Base-by-base conservation (phyloP, 2,797 vertebrate species). In the Darevskia nairensis region DNA sequence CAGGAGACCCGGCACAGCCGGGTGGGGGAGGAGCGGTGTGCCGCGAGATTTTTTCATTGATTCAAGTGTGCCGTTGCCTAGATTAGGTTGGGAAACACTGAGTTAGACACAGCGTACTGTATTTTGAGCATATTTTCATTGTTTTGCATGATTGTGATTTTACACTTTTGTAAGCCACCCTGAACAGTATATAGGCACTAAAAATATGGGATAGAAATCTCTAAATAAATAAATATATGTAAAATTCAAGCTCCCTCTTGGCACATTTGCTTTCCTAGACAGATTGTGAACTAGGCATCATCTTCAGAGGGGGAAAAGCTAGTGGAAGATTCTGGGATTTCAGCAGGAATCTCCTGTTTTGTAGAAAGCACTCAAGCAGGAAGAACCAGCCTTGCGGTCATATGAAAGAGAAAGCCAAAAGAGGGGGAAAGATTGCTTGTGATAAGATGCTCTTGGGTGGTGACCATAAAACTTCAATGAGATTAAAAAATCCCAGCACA, bases 401-500 rank as follows among this genome's bases (percentile, higher is more conserved):
- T n/a, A 55, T 35, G 29, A 32, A 88, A 39, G 35, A 81, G 41
- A 68, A 76, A 64, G 69, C 78, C 90, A 88, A 87, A 74, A 89
- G 64, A 88, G 88, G 85, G 80, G 85, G 89, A 94, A 89, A 92
- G 76, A 92, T 87, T 91, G 92, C 82, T 95, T 93, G 88, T 89
- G 91, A 92, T 80, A 84, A 89, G 10, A 86, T 78, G 71, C 78
- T 82, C 80, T 93, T 87, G 91, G 90, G 92, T 91, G 90, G 93
- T 27, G 90, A 92, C 93, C 94, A 93, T 90, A 92, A 94, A 91
- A 94, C 93, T 92, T 94, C 91, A 92, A 93, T 90, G 91, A 95
- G 94, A 94, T 95, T 93, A 96, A 94, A 55, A 95, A 95, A 93
- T 86, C 90, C 91, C 93, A 93, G 90, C 84, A 91, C 83, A 94